Base-by-base conservation (phyloP, 2,113 vertebrate species). In the Accipiter virgatus region DNA sequence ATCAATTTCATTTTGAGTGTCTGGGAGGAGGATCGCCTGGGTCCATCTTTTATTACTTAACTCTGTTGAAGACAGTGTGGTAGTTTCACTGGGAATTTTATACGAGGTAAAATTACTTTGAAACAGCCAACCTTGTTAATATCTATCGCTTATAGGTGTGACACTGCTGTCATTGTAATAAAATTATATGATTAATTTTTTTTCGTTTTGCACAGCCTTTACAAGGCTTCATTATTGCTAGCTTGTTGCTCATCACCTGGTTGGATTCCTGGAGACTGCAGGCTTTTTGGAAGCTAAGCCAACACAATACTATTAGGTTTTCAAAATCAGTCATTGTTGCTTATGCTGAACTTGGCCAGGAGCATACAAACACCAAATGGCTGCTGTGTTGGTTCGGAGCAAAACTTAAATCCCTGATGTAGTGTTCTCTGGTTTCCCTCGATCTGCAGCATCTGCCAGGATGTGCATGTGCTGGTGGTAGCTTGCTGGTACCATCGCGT, bases 401-500 rank as follows among this genome's bases (percentile, higher is more conserved):
- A 73, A 42, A 65, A 45, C 14, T 40, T 13, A 26, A 80, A 53
- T 55, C 50, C 56, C 16, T 3, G 2, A 3, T 9, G 23, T 26
- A 34, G 22, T 34, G 2, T 50, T 70, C n/a, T 68, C 32, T 5
- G 7, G 32, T 74, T 88, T 81, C 40, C 31, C 48, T 91, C n/a
- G 16, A 21, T 52, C 71, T n/a, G 45, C n/a, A 53, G 17, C 25
- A 58, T 58, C 31, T 87, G 19, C 67, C 55, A 63, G 79, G 75
- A 25, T 2, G 3, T 3, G 21, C 0, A 0, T n/a, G 61, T 27
- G 74, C 52, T 43, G 52, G n/a, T 25, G 43, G 21, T 7, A 21
- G 11, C 18, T 47, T 73, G 36, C 43, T 77, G 40, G 36, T 56
- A 43, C 29, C 47, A 6, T 21, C 7, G 0, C 6, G 5, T 36